Evolutionary conservation across 2,113 vertebrate genomes (phyloP).

Genomic region (Labeo catla): DNA sequence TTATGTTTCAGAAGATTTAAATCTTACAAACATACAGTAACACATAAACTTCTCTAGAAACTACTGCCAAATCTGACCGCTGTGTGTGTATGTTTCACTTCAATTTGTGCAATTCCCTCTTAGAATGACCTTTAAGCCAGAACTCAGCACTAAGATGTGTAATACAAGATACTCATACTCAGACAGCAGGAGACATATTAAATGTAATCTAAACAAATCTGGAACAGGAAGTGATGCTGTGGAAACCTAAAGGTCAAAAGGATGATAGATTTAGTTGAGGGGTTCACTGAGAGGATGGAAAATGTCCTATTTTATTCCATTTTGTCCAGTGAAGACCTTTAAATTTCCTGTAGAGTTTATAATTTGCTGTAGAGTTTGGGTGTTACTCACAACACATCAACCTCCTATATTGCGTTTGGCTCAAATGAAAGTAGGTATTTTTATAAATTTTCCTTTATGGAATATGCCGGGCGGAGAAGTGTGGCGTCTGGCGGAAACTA

Average conservation of each 20-base stretch:
- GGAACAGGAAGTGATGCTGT: not conserved
- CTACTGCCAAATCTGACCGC: conserved; percentile 30
- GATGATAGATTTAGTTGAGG: not conserved
- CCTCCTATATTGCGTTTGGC: conserved; percentile 28
- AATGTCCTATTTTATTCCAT: not conserved
- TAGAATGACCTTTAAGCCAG: not conserved
- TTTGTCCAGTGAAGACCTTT: not conserved
- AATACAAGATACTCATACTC: not conserved
- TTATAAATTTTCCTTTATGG: conserved; percentile 59
- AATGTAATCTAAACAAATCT: not conserved
- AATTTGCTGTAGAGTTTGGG: not conserved
- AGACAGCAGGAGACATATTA: not conserved
- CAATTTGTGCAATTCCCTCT: not conserved
- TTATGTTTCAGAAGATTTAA: not conserved
- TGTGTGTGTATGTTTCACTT: conserved; percentile 15
- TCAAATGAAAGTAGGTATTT: conserved; percentile 62
- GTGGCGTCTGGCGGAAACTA: conserved; percentile 69
- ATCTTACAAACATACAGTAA: conserved; percentile 51
- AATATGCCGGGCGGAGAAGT: conserved; percentile 65
- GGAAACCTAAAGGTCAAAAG: not conserved
- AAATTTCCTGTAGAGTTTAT: not conserved
- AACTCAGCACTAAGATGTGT: conserved; percentile 8
- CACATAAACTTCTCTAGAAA: conserved; percentile 59
- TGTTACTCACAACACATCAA: conserved; percentile 5
- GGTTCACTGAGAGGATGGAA: conserved; percentile 14